These are phyloP conservation scores for Pollenia angustigena DNA, from an alignment of 2,888 invertebrate genomes.

Conservation along the genomic window DNA sequence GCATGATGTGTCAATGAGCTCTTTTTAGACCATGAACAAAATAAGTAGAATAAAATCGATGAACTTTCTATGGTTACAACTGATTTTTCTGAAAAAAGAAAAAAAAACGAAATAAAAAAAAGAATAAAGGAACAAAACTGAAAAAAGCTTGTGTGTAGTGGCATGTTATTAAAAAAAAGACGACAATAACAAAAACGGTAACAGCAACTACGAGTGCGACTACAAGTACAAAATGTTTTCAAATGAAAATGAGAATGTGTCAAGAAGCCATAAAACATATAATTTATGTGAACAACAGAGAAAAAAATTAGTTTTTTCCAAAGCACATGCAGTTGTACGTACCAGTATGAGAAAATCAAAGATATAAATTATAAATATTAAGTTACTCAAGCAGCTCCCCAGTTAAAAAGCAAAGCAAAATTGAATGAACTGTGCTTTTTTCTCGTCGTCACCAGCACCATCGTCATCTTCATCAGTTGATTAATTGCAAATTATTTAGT, in stretches of 20 bases:
- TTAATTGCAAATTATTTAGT: constrained; percentile 60
- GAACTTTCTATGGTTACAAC: constrained; percentile 57
- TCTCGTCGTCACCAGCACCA: constrained; percentile 4
- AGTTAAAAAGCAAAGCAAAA: constrained; percentile 2
- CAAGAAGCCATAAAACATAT: constrained; percentile 69
- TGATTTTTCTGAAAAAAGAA: constrained; percentile 33
- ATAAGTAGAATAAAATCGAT: constrained; percentile 57
- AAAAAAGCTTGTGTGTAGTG: constrained; percentile 31
- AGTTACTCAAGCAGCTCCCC: constrained; percentile 5
- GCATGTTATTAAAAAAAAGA: constrained; percentile 51
- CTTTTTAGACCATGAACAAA: constrained; percentile 62
- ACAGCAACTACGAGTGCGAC: not conserved
- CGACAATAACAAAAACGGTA: constrained; percentile 7
- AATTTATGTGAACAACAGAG: constrained; percentile 57
- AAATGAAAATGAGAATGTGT: constrained; percentile 64
- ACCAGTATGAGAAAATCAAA: constrained; percentile 13
- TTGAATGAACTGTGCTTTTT: constrained; percentile 43
- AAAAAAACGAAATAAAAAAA: not conserved
- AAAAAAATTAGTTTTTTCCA: constrained; percentile 37
- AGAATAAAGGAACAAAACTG: constrained; percentile 25
- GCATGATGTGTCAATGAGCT: constrained; percentile 61
- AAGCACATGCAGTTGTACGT: not conserved
- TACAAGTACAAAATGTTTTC: constrained; percentile 35
- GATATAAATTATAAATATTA: constrained; percentile 44
- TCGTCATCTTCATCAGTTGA: constrained; percentile 28